phyloP scores from a whole-genome alignment of 2,888 invertebrate genomes.

The Drosophila percnosoma region DNA sequence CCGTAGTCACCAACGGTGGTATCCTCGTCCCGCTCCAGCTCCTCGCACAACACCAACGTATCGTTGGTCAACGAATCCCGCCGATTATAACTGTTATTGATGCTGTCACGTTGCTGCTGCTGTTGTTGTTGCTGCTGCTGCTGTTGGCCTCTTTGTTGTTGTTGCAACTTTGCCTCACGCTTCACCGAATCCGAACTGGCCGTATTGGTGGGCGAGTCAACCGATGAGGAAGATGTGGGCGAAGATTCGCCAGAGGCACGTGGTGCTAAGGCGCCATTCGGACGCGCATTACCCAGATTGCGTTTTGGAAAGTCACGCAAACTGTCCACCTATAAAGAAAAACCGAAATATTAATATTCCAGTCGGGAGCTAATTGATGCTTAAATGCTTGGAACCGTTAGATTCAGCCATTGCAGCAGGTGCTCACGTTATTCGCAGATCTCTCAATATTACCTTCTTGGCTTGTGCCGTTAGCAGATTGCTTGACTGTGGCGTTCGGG shows the following conservation, averaged over 20 bases:
- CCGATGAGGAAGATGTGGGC: slow-evolving; percentile 84
- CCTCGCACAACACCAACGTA: slow-evolving; percentile 82
- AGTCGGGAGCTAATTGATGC: neutral
- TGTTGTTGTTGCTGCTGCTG: slow-evolving; percentile 47
- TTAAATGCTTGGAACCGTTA: neutral
- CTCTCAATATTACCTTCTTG: slow-evolving; percentile 81
- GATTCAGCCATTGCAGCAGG: neutral
- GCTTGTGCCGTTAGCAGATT: slow-evolving; percentile 86
- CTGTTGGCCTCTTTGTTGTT: slow-evolving; percentile 49
- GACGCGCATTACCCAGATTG: slow-evolving; percentile 66
- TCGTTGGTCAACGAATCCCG: slow-evolving; percentile 83
- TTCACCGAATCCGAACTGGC: slow-evolving; percentile 82
- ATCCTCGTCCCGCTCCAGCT: slow-evolving; percentile 82
- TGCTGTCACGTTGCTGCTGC: slow-evolving; percentile 81
- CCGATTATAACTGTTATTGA: slow-evolving; percentile 83
- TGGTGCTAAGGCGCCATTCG: slow-evolving; percentile 84
- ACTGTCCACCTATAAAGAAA: slow-evolving; percentile 82
- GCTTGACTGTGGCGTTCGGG: slow-evolving; percentile 90
- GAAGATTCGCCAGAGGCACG: slow-evolving; percentile 85
- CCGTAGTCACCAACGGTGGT: slow-evolving; percentile 65
- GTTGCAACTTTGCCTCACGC: slow-evolving; percentile 66
- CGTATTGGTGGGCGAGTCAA: slow-evolving; percentile 83
- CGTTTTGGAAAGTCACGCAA: slow-evolving; percentile 84
- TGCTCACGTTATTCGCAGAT: neutral
- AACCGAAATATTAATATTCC: neutral